Evolutionary conservation across 2,113 vertebrate genomes (phyloP), one percentile per base, ranked within the genome.

Genomic region (Murina feae): DNA sequence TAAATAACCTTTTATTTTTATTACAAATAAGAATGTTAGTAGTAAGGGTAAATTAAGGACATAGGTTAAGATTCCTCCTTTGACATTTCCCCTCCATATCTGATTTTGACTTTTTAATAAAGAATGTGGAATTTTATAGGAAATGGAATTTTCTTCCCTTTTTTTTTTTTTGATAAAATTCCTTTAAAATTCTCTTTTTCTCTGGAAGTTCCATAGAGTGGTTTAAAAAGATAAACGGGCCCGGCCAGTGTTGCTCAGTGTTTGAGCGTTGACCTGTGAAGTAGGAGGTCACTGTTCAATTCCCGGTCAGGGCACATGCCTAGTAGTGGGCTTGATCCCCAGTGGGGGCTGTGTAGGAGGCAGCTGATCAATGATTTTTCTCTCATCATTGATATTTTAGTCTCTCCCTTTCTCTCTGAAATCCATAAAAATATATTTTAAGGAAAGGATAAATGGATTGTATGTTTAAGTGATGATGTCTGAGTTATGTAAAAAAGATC

Each of bases 81-180:
- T 96, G 30, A 47, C n/a, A 71, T 72, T 92, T 76, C 6, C 71
- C 7, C 28, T 80, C 55, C 9, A 7, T 72, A 68, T 72, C 44
- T 93, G 30, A 86, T 68, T 93, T 83, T 89, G 39, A 85, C 35
- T 63, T 90, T 82, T 91, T 86, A 87, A 30, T 89, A 10, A 75
- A 72, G 18, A 78, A 37, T 71, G 11, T 92, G 37, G 21, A 53
- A 53, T 80, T 78, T 92, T 75, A 68, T 35, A 80, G 23, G 83
- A 80, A 65, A 42, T 69, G 16, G 2, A 69, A 63, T 89, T 91
- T 79, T 92, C 42, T 3, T 53, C 1, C 7, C 6, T 58, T 94
- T 83, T 84, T 28, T 58, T 8, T 58, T 94, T 89, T 84, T 21
- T 58, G 21, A 85, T 65, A 63, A 78, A 42, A 42, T 74, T 88